A percentile compares a stretch with the other conserved stretches of the same genome.
Conservation (phyloP, 2,113 vertebrate species). For the Mirounga angustirostris region DNA sequence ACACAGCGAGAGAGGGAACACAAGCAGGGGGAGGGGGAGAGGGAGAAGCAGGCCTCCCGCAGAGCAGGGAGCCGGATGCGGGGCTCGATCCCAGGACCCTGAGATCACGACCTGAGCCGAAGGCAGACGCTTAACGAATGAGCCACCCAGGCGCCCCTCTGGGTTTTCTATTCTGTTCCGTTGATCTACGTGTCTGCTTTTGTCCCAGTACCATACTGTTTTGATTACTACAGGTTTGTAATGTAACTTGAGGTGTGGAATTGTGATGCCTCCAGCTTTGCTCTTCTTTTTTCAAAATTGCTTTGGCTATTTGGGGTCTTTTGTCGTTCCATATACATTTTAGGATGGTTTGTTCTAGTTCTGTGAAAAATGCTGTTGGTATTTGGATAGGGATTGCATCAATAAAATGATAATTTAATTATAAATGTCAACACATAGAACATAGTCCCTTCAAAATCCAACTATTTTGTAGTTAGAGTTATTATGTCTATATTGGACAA, state of each 20-base stretch:
- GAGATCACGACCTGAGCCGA: too few species aligned
- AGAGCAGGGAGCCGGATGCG: too few species aligned
- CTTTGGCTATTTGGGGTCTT: background rate
- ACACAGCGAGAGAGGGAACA: too few species aligned
- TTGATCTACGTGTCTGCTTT: background rate
- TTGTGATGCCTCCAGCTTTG: background rate
- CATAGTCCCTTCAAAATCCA: background rate
- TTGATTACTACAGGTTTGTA: background rate
- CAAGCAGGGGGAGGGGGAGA: too few species aligned
- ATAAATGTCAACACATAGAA: background rate
- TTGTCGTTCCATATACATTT: background rate
- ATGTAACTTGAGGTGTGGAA: background rate
- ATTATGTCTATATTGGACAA: too few species aligned
- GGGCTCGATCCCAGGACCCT: too few species aligned
- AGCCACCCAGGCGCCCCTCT: background rate
- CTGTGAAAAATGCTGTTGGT: background rate
- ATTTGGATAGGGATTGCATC: background rate
- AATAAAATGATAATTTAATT: conserved; percentile 3
- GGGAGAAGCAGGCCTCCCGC: too few species aligned
- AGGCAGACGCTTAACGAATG: too few species aligned
- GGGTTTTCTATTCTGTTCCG: background rate
- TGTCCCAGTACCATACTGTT: background rate
- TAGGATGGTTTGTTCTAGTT: background rate
- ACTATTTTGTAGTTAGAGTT: background rate
- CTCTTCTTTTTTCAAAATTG: background rate